Base-by-base conservation (phyloP, 2,888 invertebrate genomes). In the Lepidocyrtoides sp. region DNA sequence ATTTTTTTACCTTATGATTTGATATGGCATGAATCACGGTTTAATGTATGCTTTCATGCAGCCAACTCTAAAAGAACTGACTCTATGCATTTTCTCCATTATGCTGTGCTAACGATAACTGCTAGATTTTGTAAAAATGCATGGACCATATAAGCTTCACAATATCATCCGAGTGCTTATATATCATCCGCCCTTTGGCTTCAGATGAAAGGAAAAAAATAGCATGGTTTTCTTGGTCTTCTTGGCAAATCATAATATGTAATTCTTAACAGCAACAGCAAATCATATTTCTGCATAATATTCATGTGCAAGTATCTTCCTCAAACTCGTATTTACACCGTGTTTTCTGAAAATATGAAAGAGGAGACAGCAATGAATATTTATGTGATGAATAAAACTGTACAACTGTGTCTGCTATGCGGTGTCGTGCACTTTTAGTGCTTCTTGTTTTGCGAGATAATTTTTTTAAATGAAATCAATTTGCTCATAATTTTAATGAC, bases 161-260 rank as follows among this genome's bases (percentile, higher is more conserved):
- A 48, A 48, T 29, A n/a, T 36, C 44, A 26, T n/a, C 32, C 41
- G 14, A 0, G 32, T 8, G 79, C 57, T 23, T 17, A 69, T 83
- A 48, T 83, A 83, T 83, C 83, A 84, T 84, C 69, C 84, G 54
- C 84, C 84, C 84, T 84, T 84, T 84, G 84, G 69, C 84, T 51
- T 36, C 54, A 66, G 48, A 84, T 69, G 84, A 84, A 84, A 84
- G 69, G 84, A 84, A 84, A n/a, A n/a, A n/a, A 66, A 84, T 69
- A 69, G 41, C 69, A 51, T 48, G 32, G n/a, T 36, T 36, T 51
- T 75, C 20, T 60, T 44, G 48, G 66, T 41, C n/a, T 57, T 66
- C 12, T 66, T 84, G 84, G 69, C 84, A 69, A 51, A 23, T 82
- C 36, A 7, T 4, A 17, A 51, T 29, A 69, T 12, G 14, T 83